Conservation (phyloP, 2,797 vertebrate species). For the Gallinago stenura region DNA sequence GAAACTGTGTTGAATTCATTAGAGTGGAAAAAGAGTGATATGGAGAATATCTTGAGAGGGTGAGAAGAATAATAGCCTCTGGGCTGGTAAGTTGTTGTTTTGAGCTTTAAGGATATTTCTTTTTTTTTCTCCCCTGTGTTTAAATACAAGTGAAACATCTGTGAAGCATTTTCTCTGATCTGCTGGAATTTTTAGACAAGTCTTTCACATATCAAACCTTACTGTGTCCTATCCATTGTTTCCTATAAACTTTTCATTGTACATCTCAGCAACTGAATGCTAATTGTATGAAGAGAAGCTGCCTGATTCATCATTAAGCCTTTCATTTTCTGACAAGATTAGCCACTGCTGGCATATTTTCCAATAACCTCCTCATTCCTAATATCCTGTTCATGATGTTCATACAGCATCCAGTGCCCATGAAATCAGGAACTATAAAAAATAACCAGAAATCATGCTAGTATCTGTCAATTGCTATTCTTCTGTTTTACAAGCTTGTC, state of each 20-base stretch:
- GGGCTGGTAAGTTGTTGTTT: neutral
- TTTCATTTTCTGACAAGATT: constrained; percentile 43
- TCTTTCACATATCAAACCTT: neutral
- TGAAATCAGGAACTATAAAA: constrained; percentile 52
- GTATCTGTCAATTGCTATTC: constrained; percentile 69
- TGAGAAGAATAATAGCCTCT: neutral
- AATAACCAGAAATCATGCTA: constrained; percentile 61
- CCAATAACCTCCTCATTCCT: neutral
- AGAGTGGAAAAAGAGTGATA: neutral
- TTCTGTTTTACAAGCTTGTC: constrained; percentile 71
- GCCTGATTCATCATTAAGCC: neutral
- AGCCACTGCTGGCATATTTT: neutral
- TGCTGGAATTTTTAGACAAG: neutral
- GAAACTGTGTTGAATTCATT: neutral
- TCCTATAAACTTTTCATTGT: neutral
- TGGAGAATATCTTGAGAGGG: neutral
- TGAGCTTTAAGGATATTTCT: neutral
- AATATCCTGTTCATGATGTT: constrained; percentile 4
- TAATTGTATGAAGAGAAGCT: neutral
- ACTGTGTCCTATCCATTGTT: neutral
- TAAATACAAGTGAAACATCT: neutral
- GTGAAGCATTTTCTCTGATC: neutral
- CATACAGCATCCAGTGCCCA: constrained; percentile 15
- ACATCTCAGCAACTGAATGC: neutral
- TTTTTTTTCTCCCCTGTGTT: neutral